A percentile compares a stretch with the other conserved stretches of the same genome.
Evolutionary conservation across 2,113 vertebrate genomes (phyloP).

Genomic region (Dinomys branickii): DNA sequence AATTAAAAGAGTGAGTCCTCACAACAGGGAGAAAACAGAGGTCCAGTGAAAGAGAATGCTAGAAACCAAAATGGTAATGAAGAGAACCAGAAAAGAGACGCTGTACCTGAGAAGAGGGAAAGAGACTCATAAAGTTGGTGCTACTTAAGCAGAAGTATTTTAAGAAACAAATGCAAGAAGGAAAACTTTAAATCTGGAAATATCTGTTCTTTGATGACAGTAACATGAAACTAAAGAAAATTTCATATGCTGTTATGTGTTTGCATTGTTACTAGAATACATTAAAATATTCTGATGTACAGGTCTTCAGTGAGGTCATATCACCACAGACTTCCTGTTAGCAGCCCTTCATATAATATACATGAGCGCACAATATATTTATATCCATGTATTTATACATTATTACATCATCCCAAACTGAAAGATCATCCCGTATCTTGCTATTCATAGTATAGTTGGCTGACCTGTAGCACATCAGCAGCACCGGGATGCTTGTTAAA

Average conservation of each 20-base stretch:
- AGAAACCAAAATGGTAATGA: not conserved
- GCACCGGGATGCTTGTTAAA: not conserved
- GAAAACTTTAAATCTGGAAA: not conserved
- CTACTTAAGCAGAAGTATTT: not conserved
- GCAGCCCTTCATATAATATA: too few species aligned
- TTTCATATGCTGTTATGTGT: too few species aligned
- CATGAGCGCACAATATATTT: not conserved
- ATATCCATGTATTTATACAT: not conserved
- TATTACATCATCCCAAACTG: not conserved
- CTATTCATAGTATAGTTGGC: not conserved
- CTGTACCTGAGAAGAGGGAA: not conserved
- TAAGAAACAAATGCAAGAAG: not conserved
- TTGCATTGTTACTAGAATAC: not conserved
- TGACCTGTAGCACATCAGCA: not conserved
- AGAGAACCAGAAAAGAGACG: not conserved
- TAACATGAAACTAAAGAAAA: not conserved
- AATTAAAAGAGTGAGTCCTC: not conserved
- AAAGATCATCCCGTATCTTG: not conserved
- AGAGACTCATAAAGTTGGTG: not conserved
- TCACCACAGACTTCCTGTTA: not conserved
- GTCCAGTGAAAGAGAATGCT: not conserved
- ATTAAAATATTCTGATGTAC: not conserved
- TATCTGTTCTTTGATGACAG: not conserved
- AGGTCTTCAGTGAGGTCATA: not conserved
- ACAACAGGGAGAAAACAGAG: not conserved